Evolutionary conservation across 2,888 invertebrate genomes (phyloP).

Genomic region (Atethmia centrago): DNA sequence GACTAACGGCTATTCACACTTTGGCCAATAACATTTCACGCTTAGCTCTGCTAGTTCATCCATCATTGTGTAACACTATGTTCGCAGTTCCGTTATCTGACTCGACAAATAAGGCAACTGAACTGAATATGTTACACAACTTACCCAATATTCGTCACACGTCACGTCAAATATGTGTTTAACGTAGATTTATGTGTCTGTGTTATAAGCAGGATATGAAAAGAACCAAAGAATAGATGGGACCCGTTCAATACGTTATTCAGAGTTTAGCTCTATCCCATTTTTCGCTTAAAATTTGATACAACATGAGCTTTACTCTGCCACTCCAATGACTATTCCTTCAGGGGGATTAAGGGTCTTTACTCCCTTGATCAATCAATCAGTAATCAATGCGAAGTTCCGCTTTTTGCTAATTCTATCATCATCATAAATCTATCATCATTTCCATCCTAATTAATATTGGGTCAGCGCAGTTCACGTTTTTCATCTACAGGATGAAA

Average conservation of each 20-base stretch:
- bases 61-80: slow-evolving; percentile 31
- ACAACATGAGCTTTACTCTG: neutral
- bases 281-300: neutral
- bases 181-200: neutral
- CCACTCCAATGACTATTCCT: neutral
- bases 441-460: too few relatives aligned
- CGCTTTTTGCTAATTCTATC: too few relatives aligned
- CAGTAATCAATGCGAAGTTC: too few relatives aligned
- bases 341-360: neutral
- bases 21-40: slow-evolving; percentile 25
- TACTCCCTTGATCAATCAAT: too few relatives aligned
- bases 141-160: neutral
- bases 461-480: too few relatives aligned
- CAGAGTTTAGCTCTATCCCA: neutral
- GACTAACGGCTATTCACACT: slow-evolving; percentile 8
- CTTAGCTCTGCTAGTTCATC: slow-evolving; percentile 20
- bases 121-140: neutral
- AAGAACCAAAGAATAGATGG: neutral
- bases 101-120: neutral
- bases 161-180: neutral
- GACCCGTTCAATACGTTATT: neutral
- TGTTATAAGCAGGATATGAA: neutral
- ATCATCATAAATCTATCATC: too few relatives aligned
- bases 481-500: too few relatives aligned
- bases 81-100: slow-evolving; percentile 12